These are phyloP conservation scores for Mustelus asterias DNA, from an alignment of 2,113 vertebrate species.

Conservation along the genomic window DNA sequence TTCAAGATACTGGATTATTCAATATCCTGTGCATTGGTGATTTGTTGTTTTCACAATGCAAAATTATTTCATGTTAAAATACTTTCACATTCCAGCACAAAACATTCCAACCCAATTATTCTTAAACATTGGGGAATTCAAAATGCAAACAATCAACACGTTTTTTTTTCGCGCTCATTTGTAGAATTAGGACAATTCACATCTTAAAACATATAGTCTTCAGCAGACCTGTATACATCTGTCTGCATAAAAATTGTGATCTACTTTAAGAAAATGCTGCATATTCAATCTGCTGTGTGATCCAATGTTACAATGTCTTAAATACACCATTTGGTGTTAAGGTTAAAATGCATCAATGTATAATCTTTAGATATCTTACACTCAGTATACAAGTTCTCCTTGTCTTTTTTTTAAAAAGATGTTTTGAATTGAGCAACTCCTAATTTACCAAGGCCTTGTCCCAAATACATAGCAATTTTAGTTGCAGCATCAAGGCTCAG, in stretches of 20 bases:
- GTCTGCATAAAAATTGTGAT: background rate
- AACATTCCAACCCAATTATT: background rate
- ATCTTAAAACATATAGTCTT: background rate
- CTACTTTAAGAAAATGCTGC: background rate
- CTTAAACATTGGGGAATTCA: background rate
- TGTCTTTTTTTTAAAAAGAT: background rate
- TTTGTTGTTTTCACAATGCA: background rate
- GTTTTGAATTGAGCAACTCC: background rate
- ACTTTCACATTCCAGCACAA: background rate
- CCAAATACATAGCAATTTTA: background rate
- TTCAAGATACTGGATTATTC: background rate
- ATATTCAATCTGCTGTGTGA: background rate
- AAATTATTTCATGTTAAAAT: background rate
- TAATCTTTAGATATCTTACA: background rate
- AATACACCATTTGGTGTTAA: background rate
- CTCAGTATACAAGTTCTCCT: background rate
- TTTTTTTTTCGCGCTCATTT: background rate
- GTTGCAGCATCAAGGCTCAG: background rate
- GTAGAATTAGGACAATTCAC: background rate
- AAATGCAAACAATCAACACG: background rate
- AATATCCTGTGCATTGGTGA: background rate
- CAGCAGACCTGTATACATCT: background rate
- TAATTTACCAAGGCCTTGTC: background rate
- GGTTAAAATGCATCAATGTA: background rate
- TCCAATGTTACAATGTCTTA: background rate